Conservation (phyloP, 53 echinoderm and acorn worm genomes). For the Apostichopus leukothele region DNA sequence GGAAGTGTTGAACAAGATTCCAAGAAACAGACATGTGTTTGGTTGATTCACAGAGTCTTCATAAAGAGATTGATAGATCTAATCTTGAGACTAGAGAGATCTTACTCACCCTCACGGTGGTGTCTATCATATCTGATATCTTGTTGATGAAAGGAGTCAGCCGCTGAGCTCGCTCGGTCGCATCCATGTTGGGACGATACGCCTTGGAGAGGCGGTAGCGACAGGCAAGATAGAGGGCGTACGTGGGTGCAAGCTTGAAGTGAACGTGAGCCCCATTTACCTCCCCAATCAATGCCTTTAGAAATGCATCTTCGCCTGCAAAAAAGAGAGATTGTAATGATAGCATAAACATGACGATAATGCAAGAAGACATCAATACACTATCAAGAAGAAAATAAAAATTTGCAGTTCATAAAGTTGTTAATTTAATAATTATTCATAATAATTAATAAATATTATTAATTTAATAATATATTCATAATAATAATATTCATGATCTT, state of each 20-base stretch:
- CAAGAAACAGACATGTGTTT: no score
- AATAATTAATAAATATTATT: no score
- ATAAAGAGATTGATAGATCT: no score
- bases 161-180: constrained; percentile 94
- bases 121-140: constrained; percentile 88
- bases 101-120: constrained; percentile 77
- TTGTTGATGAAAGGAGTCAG: constrained; percentile 94
- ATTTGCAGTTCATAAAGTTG: no score
- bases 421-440: no score
- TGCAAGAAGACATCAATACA: background rate
- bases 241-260: constrained; percentile 93
- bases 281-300: constrained; percentile 67
- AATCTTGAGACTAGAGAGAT: no score
- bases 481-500: no score
- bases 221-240: constrained; percentile 90
- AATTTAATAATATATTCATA: no score
- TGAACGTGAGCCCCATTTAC: constrained; percentile 83
- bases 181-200: constrained; percentile 97
- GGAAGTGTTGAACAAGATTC: no score
- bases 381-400: background rate
- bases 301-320: constrained; percentile 83
- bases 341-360: background rate
- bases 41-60: no score
- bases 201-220: constrained; percentile 87
- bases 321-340: background rate